A percentile compares a stretch with the other conserved stretches of the same genome.
phyloP scores from a whole-genome alignment of 2,888 invertebrate species.

The Rotaria sp. region DNA sequence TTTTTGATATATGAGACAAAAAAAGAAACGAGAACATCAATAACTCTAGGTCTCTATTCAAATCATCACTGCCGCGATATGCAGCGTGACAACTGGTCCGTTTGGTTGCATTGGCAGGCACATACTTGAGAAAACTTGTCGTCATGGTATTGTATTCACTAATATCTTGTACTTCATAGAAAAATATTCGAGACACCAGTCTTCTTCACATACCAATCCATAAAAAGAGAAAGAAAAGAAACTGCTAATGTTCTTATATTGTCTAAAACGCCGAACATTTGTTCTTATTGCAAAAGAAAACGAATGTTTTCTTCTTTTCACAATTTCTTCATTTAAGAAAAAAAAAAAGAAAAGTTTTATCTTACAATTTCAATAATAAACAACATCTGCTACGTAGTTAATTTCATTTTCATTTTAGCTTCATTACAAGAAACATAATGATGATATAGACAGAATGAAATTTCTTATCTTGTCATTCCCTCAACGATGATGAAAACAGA shows the following conservation, averaged over 20 bases:
- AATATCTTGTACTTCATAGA: background rate
- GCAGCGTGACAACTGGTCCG: background rate
- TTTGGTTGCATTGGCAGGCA: background rate
- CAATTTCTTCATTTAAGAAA: background rate
- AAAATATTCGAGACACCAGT: background rate
- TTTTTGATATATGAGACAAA: background rate
- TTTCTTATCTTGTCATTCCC: background rate
- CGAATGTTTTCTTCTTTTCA: background rate
- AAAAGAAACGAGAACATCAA: background rate
- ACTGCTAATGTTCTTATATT: background rate
- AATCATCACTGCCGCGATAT: background rate
- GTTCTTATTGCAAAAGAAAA: too few relatives aligned
- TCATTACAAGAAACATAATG: background rate
- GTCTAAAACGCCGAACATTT: background rate
- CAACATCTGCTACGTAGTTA: too few relatives aligned
- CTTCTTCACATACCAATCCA: background rate
- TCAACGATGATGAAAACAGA: too few relatives aligned
- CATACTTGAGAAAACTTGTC: background rate
- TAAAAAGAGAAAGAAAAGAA: background rate
- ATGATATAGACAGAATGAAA: background rate
- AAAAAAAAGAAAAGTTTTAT: background rate
- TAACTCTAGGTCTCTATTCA: background rate
- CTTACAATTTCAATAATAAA: too few relatives aligned
- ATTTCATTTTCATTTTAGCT: too few relatives aligned
- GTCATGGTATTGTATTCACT: background rate